Evolutionary conservation across 2,888 invertebrate species (phyloP), one percentile per base, ranked within the genome.

Genomic region (Lepidocyrtoides sp.): DNA sequence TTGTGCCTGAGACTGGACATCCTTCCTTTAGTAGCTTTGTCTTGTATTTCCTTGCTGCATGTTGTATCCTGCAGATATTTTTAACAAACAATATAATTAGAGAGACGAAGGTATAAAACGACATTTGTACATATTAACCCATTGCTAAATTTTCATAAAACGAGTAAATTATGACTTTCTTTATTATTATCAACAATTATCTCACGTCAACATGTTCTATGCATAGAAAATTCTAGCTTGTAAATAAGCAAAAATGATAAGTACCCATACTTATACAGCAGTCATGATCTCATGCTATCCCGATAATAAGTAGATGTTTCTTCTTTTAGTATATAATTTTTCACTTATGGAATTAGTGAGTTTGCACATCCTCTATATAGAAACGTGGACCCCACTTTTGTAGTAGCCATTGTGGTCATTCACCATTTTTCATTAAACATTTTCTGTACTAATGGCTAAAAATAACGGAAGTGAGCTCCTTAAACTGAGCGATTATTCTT

Each of bases 181-280:
- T 51, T 77, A n/a, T 23, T 29, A 29, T 23, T 32, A 54, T 51
- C 14, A 51, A 60, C 72, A 86, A 86, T 86, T 86, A 75, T 2
- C 44, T 57, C 85, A 86, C 85, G 85, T 75, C 54, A 86, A 75
- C 85, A 44, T 41, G 5, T 26, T 41, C 57, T 32, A 63, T 79
- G 10, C 36, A 17, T 2, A 2, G 32, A 10, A 14, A 26, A 14
- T 17, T 23, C 2, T 69, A 26, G 0, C 12, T 48, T 26, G 60
- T 63, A 4, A 29, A 8, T 23, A 23, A n/a, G 17, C 17, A 48
- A 20, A 75, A 23, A 7, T 48, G 48, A 10, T 29, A 77, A 54
- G 8, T 54, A 32, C n/a, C 2, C 29, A 48, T 14, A n/a, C n/a
- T n/a, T n/a, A n/a, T n/a, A n/a, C n/a, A n/a, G 1, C 7, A 32